Evolutionary conservation across 2,797 vertebrate species (phyloP).

Genomic region (Pipistrellus kuhlii): DNA sequence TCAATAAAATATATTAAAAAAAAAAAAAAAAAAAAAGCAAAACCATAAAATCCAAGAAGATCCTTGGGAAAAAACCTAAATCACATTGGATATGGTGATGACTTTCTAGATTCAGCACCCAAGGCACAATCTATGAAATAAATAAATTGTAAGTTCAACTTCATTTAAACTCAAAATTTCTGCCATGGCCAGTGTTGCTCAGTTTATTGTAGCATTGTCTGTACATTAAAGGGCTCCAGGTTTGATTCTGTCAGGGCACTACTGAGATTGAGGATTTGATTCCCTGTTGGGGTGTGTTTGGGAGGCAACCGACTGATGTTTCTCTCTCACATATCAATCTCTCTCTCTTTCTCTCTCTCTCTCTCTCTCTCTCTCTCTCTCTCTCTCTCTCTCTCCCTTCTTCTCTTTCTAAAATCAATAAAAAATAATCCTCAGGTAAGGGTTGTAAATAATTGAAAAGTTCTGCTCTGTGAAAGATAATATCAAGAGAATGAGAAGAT

Average conservation of each 20-base stretch:
- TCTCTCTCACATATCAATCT: not conserved
- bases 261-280: not conserved
- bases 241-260: not conserved
- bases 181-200: not conserved
- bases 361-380: no score
- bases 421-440: not conserved
- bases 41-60: not conserved
- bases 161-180: not conserved
- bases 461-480: not conserved
- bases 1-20: no score
- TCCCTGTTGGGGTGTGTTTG: not conserved
- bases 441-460: not conserved
- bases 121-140: not conserved
- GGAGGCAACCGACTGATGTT: not conserved
- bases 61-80: not conserved
- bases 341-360: not conserved
- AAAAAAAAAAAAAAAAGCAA: no score
- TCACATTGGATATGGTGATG: not conserved
- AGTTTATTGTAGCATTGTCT: not conserved
- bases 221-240: not conserved
- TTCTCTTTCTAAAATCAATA: no score
- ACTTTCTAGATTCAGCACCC: not conserved
- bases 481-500: not conserved
- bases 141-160: not conserved
- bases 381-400: no score